phyloP scores from a whole-genome alignment of 2,797 vertebrate species.

The Spinibarbus caldwelli region DNA sequence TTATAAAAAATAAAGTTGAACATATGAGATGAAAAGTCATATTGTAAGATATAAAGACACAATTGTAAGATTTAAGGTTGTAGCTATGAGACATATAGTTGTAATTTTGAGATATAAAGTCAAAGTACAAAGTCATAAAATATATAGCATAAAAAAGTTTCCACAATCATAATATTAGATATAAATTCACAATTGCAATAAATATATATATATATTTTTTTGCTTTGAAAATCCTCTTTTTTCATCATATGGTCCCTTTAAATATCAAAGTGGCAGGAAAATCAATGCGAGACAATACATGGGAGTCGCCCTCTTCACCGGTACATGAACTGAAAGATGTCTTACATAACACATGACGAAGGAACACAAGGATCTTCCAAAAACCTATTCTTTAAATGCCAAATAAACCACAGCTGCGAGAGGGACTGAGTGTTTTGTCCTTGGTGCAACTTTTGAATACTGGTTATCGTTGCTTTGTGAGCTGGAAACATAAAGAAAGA shows the following conservation, averaged over 20 bases:
- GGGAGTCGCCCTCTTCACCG: slow-evolving; percentile 37
- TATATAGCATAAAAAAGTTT: no score
- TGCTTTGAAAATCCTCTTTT: not conserved
- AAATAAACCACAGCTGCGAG: slow-evolving; percentile 3
- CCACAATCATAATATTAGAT: no score
- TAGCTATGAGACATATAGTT: not conserved
- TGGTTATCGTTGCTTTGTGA: slow-evolving; percentile 15
- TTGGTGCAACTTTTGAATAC: slow-evolving; percentile 3
- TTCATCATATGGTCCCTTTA: not conserved
- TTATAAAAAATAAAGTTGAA: not conserved
- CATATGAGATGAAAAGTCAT: not conserved
- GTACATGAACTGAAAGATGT: slow-evolving; percentile 37
- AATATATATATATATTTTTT: no score
- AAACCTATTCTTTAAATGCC: slow-evolving; percentile 28
- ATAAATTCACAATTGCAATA: not conserved
- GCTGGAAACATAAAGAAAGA: slow-evolving; percentile 36
- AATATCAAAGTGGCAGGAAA: slow-evolving; percentile 8
- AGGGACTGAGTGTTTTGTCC: slow-evolving; percentile 22
- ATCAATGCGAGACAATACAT: not conserved
- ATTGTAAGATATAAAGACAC: not conserved
- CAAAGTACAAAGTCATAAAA: no score
- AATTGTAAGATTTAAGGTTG: not conserved
- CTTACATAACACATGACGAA: slow-evolving; percentile 48
- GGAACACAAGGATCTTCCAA: slow-evolving; percentile 33
- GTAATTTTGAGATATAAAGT: not conserved